These are phyloP conservation scores for Hepsetus odoe DNA, from an alignment of 2,113 vertebrate species.

Conservation along the genomic window DNA sequence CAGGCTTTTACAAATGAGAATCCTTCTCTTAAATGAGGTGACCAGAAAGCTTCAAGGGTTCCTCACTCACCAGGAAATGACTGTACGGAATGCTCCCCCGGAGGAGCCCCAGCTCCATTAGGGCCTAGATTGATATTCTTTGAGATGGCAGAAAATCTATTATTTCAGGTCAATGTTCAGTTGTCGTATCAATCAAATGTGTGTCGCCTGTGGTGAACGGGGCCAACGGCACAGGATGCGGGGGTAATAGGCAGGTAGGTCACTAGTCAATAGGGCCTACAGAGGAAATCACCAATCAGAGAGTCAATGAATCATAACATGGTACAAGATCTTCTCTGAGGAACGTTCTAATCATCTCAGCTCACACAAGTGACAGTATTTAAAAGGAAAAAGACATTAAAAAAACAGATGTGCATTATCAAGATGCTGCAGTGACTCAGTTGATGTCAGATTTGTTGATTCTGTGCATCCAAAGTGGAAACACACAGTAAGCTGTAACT, in stretches of 20 bases:
- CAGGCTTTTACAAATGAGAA: slow-evolving; percentile 47
- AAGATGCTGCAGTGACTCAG: background rate
- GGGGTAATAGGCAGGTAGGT: slow-evolving; percentile 28
- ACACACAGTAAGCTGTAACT: too few relatives aligned
- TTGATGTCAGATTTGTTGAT: background rate
- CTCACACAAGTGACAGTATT: background rate
- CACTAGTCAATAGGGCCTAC: slow-evolving; percentile 19
- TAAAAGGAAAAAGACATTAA: slow-evolving; percentile 9
- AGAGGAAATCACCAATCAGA: slow-evolving; percentile 28
- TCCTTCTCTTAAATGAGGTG: slow-evolving; percentile 44
- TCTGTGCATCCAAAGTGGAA: too few relatives aligned
- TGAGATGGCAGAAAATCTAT: slow-evolving; percentile 52
- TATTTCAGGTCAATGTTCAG: slow-evolving; percentile 47
- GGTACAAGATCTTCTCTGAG: background rate
- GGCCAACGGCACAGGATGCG: slow-evolving; percentile 20
- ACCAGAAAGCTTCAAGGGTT: slow-evolving; percentile 42
- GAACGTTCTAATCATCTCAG: slow-evolving; percentile 7
- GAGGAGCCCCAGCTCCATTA: slow-evolving; percentile 49
- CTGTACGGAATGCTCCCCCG: slow-evolving; percentile 34
- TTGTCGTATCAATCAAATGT: slow-evolving; percentile 49
- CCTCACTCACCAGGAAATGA: slow-evolving; percentile 38
- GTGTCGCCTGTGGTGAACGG: slow-evolving; percentile 14
- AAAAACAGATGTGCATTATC: background rate
- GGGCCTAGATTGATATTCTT: slow-evolving; percentile 54
- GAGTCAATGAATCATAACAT: slow-evolving; percentile 41